Conservation (phyloP, 2,797 vertebrate species). For the Bradypodion ventrale region DNA sequence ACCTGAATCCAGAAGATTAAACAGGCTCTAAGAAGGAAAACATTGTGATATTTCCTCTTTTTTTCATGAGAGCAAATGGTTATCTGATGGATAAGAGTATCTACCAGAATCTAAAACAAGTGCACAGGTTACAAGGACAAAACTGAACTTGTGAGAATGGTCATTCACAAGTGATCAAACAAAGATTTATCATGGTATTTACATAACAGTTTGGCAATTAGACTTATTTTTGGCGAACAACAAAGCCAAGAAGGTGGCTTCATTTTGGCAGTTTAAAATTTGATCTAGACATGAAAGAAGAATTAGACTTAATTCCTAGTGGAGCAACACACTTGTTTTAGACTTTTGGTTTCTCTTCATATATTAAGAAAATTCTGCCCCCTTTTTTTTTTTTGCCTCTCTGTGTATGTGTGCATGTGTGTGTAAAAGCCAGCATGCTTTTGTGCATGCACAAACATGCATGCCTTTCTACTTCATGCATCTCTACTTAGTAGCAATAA, state of each 20-base stretch:
- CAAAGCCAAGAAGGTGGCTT: too few species aligned
- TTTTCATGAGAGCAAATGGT: too few species aligned
- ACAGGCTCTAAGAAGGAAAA: too few species aligned
- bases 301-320: conserved; percentile 65
- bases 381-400: too few species aligned
- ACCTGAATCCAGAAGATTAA: too few species aligned
- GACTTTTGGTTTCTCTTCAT: not conserved
- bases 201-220: conserved; percentile 63
- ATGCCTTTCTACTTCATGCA: not conserved
- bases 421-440: not conserved
- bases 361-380: not conserved
- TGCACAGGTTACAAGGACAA: conserved; percentile 22
- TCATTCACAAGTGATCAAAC: conserved; percentile 37
- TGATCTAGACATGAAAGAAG: too few species aligned
- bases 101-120: conserved; percentile 21
- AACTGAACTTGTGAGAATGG: conserved; percentile 31
- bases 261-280: too few species aligned
- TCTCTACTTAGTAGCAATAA: not conserved
- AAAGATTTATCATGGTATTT: conserved; percentile 51
- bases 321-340: conserved; percentile 44
- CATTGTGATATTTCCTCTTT: too few species aligned
- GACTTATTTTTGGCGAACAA: too few species aligned
- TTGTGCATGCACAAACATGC: too few species aligned
- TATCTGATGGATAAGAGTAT: too few species aligned
- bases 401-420: not conserved